Base-by-base conservation (phyloP, 37 sponge, comb jelly and placozoan genomes). In the Diacarnus erythraeanus region DNA sequence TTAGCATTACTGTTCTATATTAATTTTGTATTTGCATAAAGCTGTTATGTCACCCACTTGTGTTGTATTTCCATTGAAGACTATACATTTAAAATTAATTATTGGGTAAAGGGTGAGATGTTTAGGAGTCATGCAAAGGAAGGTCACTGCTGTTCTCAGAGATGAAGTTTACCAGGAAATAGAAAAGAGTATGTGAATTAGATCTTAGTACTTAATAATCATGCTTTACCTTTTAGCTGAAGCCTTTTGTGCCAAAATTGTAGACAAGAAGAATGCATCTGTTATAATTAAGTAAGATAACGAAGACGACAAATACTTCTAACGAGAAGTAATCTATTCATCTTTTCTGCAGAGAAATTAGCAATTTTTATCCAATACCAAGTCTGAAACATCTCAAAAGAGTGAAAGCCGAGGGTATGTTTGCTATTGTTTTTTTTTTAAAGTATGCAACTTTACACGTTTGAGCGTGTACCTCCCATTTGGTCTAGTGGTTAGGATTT, bases 401-500 rank as follows among this genome's bases (percentile, higher is more conserved):
- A 22, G 84, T 89, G 12, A 78, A 59, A 44, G 68, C 26, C 21
- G 68, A 78, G 17, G 88, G 82, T 81, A 64, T 18, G 82, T 58
- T 70, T 35, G 33, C n/a, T n/a, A n/a, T n/a, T n/a, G n/a, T 33
- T 29, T 70, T 59, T 47, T 25, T 23, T 2, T n/a, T 27, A 56
- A 59, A n/a, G 58, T 3, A 57, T 23, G 23, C 38, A 64, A 8
- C 23, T 31, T 35, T 8, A 0, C 8, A 21, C 22, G 77, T 20
- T 15, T 33, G 3, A 12, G 22, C 63, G 38, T 8, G 69, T 41
- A n/a, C 9, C 1, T 89, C 90, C 90, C 90, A 89, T 89, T 72
- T 89, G 90, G 90, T 89, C 90, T 89, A 89, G 90, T 80, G 90
- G 90, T 89, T 89, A 89, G 90, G 90, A 89, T 89, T 89, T 80